Evolutionary conservation across 2,888 invertebrate genomes (phyloP).

Genomic region (Eupelmus urozonus): DNA sequence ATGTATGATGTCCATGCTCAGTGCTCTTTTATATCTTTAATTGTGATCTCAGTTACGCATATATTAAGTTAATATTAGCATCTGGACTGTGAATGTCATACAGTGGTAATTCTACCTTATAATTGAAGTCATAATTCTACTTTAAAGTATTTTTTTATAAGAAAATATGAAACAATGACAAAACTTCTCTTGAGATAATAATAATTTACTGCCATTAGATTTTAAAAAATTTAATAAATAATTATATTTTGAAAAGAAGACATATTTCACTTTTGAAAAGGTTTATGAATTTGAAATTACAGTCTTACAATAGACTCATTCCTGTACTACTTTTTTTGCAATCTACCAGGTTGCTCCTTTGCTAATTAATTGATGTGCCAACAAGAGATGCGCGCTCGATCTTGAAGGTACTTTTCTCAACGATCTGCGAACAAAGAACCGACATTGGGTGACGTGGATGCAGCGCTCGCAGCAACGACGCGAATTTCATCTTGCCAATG

Average conservation of each 20-base stretch:
- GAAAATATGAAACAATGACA: too few species aligned
- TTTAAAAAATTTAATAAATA: too few species aligned
- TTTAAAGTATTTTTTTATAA: too few species aligned
- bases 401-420: neutral
- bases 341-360: neutral
- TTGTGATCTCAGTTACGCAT: neutral
- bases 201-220: too few species aligned
- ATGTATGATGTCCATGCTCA: neutral
- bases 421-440: neutral
- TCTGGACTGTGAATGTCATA: too few species aligned
- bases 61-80: neutral
- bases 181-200: too few species aligned
- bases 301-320: too few species aligned
- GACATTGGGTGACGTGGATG: neutral
- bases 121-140: too few species aligned
- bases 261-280: too few species aligned
- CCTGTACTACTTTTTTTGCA: neutral
- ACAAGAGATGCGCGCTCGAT: neutral
- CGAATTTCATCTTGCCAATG: neutral
- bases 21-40: neutral
- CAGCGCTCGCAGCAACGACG: neutral
- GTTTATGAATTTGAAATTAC: too few species aligned
- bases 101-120: too few species aligned
- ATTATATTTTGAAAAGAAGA: too few species aligned
- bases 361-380: conserved; percentile 17